Evolutionary conservation across 2,888 invertebrate genomes (phyloP).

Genomic region (Sphinx pinastri): DNA sequence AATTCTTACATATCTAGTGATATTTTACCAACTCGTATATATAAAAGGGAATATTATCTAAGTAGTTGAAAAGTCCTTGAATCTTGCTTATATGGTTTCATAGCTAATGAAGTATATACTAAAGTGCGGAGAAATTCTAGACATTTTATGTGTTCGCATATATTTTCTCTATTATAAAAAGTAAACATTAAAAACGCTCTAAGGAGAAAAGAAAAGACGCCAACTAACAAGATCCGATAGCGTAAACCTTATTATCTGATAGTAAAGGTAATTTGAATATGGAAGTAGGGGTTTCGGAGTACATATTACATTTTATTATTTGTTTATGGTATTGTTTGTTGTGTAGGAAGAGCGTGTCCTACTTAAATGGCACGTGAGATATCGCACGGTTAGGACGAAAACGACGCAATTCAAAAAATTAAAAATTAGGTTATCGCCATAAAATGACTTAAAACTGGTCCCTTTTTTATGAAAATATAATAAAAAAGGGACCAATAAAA

Average conservation of each 20-base stretch:
- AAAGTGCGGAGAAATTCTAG: too few species aligned
- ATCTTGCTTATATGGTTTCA: too few species aligned
- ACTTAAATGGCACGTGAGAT: background rate
- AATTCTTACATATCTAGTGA: too few species aligned
- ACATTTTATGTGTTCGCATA: too few species aligned
- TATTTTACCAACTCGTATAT: background rate
- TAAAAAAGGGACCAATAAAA: too few species aligned
- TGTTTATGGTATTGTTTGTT: conserved; percentile 18
- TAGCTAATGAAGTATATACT: too few species aligned
- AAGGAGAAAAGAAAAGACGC: background rate
- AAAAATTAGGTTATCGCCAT: too few species aligned
- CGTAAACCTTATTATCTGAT: background rate
- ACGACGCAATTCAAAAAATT: too few species aligned
- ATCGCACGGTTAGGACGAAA: too few species aligned
- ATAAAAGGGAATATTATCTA: background rate
- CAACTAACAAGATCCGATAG: background rate
- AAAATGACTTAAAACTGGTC: too few species aligned
- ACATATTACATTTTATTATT: conserved; percentile 3
- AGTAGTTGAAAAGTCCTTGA: too few species aligned
- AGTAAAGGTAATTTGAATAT: background rate
- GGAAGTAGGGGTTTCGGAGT: background rate
- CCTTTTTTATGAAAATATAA: too few species aligned
- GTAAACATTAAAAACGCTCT: background rate
- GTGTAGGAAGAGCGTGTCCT: background rate
- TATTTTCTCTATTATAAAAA: background rate